A percentile compares a stretch with the other conserved stretches of the same genome.
phyloP scores from a whole-genome alignment of 2,113 vertebrate species.

The Grallaria varia region DNA sequence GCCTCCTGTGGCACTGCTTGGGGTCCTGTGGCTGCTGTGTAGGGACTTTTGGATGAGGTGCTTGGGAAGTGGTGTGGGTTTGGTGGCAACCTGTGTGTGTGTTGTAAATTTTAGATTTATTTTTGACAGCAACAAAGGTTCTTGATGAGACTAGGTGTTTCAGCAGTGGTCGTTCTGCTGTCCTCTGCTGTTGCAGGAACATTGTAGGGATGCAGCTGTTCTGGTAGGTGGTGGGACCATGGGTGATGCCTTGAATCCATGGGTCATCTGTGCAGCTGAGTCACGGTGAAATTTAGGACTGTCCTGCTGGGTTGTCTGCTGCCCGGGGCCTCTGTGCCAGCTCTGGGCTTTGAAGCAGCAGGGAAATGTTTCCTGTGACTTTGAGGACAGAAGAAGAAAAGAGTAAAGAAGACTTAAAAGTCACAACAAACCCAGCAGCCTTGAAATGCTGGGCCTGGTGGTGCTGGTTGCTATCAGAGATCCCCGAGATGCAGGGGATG shows the following conservation, averaged over 20 bases:
- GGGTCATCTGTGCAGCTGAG: neutral
- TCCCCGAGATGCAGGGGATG: fast-evolving
- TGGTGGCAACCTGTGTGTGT: neutral
- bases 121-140: neutral
- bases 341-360: neutral
- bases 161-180: neutral
- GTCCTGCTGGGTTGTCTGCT: neutral
- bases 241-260: neutral
- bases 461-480: neutral
- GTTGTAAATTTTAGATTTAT: neutral
- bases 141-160: neutral
- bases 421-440: neutral
- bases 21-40: neutral
- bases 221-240: neutral
- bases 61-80: neutral
- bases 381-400: neutral
- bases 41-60: neutral
- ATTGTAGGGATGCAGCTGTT: neutral
- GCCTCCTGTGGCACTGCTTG: neutral
- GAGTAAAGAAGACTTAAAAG: neutral
- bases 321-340: neutral
- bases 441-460: neutral
- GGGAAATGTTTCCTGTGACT: neutral
- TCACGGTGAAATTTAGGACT: neutral
- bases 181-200: neutral